Conservation (phyloP, 2,888 invertebrate genomes). For the Ramazzottius varieornatus region DNA sequence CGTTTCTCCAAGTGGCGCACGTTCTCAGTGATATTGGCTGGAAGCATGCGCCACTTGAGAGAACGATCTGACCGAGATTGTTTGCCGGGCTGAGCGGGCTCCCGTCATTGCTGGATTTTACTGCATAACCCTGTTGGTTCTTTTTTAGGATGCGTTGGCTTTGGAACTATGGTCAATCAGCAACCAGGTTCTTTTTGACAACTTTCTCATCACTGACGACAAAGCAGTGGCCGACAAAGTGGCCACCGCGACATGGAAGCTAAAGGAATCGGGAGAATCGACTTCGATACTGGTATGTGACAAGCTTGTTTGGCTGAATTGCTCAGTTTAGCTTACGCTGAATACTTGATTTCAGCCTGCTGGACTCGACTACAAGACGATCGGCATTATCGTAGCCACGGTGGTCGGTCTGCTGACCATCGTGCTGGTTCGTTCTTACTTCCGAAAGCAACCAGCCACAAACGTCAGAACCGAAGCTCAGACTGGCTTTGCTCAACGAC, state of each 20-base stretch:
- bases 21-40: too few relatives aligned
- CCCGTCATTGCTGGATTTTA: conserved; percentile 8
- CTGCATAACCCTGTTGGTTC: conserved; percentile 78
- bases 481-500: too few relatives aligned
- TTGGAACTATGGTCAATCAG: conserved; percentile 93
- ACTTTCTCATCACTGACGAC: conserved; percentile 67
- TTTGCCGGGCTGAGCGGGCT: too few relatives aligned
- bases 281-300: background rate
- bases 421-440: background rate
- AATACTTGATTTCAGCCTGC: background rate
- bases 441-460: background rate
- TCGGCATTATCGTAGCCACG: background rate
- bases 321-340: background rate
- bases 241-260: conserved; percentile 52
- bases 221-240: conserved; percentile 43
- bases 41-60: too few relatives aligned
- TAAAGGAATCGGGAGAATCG: conserved; percentile 36
- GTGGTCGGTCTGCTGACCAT: background rate
- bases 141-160: conserved; percentile 24
- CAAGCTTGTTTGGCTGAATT: background rate
- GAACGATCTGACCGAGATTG: too few relatives aligned
- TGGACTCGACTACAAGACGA: background rate
- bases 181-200: conserved; percentile 73
- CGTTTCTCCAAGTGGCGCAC: too few relatives aligned
- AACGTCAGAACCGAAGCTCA: too few relatives aligned